A percentile compares a stretch with the other conserved stretches of the same genome.
These are phyloP conservation scores for Pyrochroa serraticornis DNA, from an alignment of 2,888 invertebrate genomes.

Conservation along the genomic window DNA sequence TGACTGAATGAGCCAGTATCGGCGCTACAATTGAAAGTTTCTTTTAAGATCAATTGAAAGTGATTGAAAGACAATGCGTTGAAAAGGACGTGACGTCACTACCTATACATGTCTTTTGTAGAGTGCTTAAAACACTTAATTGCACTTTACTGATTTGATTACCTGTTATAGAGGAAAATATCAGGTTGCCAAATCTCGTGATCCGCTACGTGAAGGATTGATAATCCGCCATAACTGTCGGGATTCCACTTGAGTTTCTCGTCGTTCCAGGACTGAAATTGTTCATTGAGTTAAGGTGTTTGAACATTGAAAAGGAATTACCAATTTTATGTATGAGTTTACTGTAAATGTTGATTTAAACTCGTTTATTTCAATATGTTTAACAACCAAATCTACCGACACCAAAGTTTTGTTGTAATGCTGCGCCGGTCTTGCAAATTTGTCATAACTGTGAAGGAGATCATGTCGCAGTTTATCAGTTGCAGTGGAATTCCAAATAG, in stretches of 20 bases:
- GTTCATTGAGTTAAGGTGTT: neutral
- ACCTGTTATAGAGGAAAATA: slow-evolving; percentile 73
- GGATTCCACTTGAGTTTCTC: slow-evolving; percentile 76
- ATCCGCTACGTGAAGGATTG: slow-evolving; percentile 65
- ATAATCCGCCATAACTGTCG: slow-evolving; percentile 68
- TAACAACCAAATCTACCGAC: slow-evolving; percentile 63
- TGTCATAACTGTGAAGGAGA: slow-evolving; percentile 64
- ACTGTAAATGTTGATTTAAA: slow-evolving; percentile 65
- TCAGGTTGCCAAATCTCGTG: slow-evolving; percentile 83
- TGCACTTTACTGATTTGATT: slow-evolving; percentile 16
- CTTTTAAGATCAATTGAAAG: slow-evolving; percentile 1
- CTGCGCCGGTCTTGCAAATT: slow-evolving; percentile 62
- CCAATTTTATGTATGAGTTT: slow-evolving; percentile 68
- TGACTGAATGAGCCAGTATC: slow-evolving; percentile 65
- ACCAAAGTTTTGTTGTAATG: slow-evolving; percentile 62
- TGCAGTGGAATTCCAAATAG: slow-evolving; percentile 63
- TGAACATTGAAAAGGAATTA: slow-evolving; percentile 47
- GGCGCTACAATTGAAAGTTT: slow-evolving; percentile 58
- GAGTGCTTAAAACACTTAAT: too few species aligned
- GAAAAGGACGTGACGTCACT: too few species aligned
- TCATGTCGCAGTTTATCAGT: slow-evolving; percentile 64
- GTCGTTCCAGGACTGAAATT: slow-evolving; percentile 73
- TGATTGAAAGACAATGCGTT: too few species aligned
- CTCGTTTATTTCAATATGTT: slow-evolving; percentile 72
- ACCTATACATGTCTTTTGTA: too few species aligned